Evolutionary conservation across 2,797 vertebrate species (phyloP).

Genomic region (Neostethus bicornis): DNA sequence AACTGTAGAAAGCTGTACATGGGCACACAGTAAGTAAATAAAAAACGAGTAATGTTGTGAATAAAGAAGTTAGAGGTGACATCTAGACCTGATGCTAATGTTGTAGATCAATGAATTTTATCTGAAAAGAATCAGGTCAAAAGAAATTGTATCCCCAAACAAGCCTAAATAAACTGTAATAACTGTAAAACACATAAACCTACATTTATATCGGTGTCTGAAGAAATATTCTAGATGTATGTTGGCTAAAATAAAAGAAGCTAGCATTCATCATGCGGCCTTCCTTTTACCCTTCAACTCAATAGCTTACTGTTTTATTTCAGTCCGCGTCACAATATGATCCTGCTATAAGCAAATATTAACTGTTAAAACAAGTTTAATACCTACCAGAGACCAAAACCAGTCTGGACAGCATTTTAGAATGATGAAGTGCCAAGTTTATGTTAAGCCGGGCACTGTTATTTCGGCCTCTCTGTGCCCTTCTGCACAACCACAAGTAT

Average conservation of each 20-base stretch:
- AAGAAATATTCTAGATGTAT: conserved; percentile 18
- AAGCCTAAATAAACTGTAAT: too few relatives aligned
- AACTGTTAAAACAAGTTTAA: fast-evolving
- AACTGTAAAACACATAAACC: too few relatives aligned
- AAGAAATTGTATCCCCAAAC: too few relatives aligned
- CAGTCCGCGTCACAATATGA: not conserved
- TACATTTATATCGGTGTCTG: too few relatives aligned
- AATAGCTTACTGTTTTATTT: not conserved
- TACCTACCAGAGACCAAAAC: conserved; percentile 75
- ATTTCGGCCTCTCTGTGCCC: conserved; percentile 76
- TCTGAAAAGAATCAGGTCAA: too few relatives aligned
- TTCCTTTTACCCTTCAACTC: conserved; percentile 83
- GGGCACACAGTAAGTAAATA: fast-evolving
- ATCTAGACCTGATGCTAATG: too few relatives aligned
- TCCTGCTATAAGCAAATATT: fast-evolving
- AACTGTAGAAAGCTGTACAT: fast-evolving
- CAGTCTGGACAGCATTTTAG: conserved; percentile 80
- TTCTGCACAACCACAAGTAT: conserved; percentile 75
- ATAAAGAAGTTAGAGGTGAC: too few relatives aligned
- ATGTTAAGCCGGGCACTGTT: conserved; percentile 45
- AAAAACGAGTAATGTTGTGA: too few relatives aligned
- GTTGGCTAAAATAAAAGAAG: conserved; percentile 15
- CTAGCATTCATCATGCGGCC: conserved; percentile 71
- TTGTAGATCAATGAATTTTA: too few relatives aligned
- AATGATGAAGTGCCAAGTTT: conserved; percentile 45